Base-by-base conservation (phyloP, 2,113 vertebrate species). In the Miniopterus natalensis region DNA sequence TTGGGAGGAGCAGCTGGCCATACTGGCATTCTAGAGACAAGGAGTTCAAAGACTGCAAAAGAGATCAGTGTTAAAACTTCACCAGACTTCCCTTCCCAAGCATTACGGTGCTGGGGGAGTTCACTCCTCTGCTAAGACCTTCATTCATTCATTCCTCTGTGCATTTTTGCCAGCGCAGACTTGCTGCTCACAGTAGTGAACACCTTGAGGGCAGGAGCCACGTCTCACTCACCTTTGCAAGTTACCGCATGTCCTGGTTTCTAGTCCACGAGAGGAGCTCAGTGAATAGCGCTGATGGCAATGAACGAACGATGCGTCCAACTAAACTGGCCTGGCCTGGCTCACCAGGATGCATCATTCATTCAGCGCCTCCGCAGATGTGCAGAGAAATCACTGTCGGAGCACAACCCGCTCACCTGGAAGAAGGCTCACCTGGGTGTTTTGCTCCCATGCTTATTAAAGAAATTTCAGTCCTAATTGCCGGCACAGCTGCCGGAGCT, bases 161-260 rank as follows among this genome's bases (percentile, higher is more conserved):
- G 0, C 36, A 36, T 36, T 36, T 36, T 36, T 36, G 11, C 11
- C 5, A 53, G 31, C 1, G 10, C 2, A 0, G 6, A 12, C 27
- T 42, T n/a, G 8, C 13, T 12, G 68, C 23, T 25, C 2, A 36
- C 5, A 2, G 7, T 29, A 10, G 3, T 42, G 51, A 42, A 4
- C 45, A 18, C 31, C 20, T 51, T 15, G 11, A 51, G 11, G 47
- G 3, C 53, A n/a, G 53, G 45, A 87, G 36, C 23, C 23, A 29
- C 2, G 3, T 17, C 31, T 40, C 27, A 27, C 7, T 70, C 20
- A 15, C 23, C 29, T 49, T 55, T 47, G 14, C 23, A 42, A n/a
- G n/a, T 84, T 47, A 68, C 47, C 20, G 3, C 20, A 10, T 80
- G n/a, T 86, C 5, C 2, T 3, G 6, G 74, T 29, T 8, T 20